A percentile compares a stretch with the other conserved stretches of the same genome.
Evolutionary conservation across 2,797 vertebrate species (phyloP).

Genomic region (Lutjanus campechanus): DNA sequence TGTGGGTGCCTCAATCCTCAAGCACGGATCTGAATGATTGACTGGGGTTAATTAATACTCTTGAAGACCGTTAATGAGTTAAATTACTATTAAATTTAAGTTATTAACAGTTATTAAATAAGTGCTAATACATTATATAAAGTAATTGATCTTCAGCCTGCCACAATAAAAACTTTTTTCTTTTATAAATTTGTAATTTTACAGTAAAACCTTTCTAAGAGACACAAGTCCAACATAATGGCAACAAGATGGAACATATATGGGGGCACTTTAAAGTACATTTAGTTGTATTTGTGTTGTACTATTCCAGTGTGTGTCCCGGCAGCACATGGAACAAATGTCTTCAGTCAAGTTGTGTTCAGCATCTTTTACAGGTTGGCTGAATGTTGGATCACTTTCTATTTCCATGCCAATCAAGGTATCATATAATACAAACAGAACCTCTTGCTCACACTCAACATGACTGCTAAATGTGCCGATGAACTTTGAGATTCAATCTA

Average conservation of each 20-base stretch:
- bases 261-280: not conserved
- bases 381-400: slow-evolving; percentile 7
- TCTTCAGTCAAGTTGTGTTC: slow-evolving; percentile 1
- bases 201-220: not conserved
- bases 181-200: not conserved
- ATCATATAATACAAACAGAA: not conserved
- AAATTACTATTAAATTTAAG: too few relatives aligned
- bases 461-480: not conserved
- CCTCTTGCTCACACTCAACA: not conserved
- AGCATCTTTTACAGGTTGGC: too few relatives aligned
- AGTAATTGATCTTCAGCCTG: too few relatives aligned
- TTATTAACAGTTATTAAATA: too few relatives aligned
- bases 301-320: not conserved
- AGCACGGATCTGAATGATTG: not conserved
- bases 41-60: not conserved
- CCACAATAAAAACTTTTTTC: not conserved
- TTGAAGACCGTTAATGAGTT: not conserved
- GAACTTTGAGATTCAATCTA: not conserved
- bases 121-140: too few relatives aligned
- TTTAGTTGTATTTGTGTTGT: not conserved
- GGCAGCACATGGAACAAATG: not conserved
- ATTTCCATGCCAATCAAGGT: slow-evolving; percentile 9
- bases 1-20: not conserved
- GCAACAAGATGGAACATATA: too few relatives aligned
- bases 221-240: not conserved